Base-by-base conservation (phyloP, 2,113 vertebrate genomes). In the Pavo muticus region DNA sequence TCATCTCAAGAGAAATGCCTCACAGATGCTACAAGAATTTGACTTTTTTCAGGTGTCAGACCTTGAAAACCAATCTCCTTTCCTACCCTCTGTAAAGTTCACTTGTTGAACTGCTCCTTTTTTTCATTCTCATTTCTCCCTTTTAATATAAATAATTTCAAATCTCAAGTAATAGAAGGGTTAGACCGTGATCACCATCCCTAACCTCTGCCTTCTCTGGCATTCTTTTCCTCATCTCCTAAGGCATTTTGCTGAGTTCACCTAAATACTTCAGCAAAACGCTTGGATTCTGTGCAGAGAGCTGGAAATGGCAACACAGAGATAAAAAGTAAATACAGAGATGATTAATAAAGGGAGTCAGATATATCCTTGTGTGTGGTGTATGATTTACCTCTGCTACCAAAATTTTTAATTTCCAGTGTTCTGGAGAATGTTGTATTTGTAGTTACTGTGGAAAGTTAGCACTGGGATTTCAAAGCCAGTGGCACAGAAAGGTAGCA, bases 291-390 rank as follows among this genome's bases (percentile, higher is more conserved):
- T 87, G 27, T 84, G 60, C 52, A 69, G 77, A 50, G 88, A 56
- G 24, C 65, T 93, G 70, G 83, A 90, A 94, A 81, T 82, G 40
- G 32, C 44, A 87, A 75, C 60, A 60, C 39, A 54, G 77, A 59
- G 19, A 73, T 81, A 91, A 64, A 71, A 86, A 78, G 54, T 19
- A 89, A 93, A 89, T 16, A 69, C 13, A 29, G 39, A 86, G 18
- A 60, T 37, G 84, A 42, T 57, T 74, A 92, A 95, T 87, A 95
- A 94, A 95, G 20, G 88, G 13, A 37, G 44, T 86, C 42, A 80
- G 50, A 68, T 83, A 35, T 25, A 88, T 48, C 32, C 32, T 64
- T 69, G 69, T 87, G 79, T 87, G 72, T 87, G 56, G 83, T 90
- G 80, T 84, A 63, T 94, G 69, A 93, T 93, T 96, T 92, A 84